Base-by-base conservation (phyloP, 2,113 vertebrate genomes). In the Tonatia bakeri region DNA sequence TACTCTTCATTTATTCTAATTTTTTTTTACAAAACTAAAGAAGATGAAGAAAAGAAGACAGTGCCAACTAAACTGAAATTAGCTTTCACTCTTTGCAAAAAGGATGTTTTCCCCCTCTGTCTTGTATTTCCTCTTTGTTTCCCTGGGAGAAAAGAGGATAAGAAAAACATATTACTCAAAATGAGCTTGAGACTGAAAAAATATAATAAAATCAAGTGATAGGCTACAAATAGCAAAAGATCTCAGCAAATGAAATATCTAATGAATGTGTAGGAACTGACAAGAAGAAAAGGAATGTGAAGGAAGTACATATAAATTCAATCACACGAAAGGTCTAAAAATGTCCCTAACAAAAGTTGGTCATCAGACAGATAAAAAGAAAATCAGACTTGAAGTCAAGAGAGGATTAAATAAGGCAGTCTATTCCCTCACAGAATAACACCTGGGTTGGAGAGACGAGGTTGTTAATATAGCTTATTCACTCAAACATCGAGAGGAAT, bases 201-300 rank as follows among this genome's bases (percentile, higher is more conserved):
- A 97, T 98, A 97, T 94, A 96, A 97, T 92, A 97, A 97, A 97
- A 90, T 87, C 3, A 88, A 97, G 69, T 40, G 36, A 95, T 93
- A 80, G 79, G 36, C 92, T 97, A 96, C 92, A 97, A 98, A 97
- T 90, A n/a, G 98, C 93, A 94, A 97, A 94, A 96, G 45, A 7
- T 3, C 52, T 80, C 69, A 64, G 83, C 56, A 59, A 97, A 96
- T 69, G 69, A 94, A 98, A 97, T 93, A 93, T 17, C 45, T 94
- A 96, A 95, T 84, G 65, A 93, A 96, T 80, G 56, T 88, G 91
- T 80, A 96, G 3, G 80, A 45, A 22, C 40, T n/a, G 94, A 64
- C 50, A n/a, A 75, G 87, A 94, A 96, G n/a, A 14, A 96, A 97
- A 97, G 93, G 38, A 7, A 22, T 19, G 90, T 77, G 59, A 61